Conservation (phyloP, 1,140 invertebrate genomes). For the Brachionus paranguensis region DNA sequence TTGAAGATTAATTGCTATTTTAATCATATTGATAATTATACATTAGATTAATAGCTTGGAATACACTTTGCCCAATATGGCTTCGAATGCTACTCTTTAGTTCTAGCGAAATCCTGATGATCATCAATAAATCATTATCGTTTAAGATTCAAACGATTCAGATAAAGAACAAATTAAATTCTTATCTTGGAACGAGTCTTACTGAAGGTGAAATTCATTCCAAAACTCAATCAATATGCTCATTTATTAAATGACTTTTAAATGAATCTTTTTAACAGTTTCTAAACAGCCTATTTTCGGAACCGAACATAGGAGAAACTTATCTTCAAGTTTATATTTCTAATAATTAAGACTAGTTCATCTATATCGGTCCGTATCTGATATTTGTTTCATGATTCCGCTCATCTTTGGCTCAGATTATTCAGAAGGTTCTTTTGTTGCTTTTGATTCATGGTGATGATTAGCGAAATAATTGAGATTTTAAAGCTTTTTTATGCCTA, state of each 20-base stretch:
- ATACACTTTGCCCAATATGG: background rate
- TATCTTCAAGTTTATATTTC: background rate
- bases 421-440: background rate
- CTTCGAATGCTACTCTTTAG: background rate
- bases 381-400: conserved; percentile 9
- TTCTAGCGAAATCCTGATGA: background rate
- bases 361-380: background rate
- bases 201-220: conserved; percentile 29
- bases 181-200: conserved; percentile 2
- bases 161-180: conserved; percentile 26
- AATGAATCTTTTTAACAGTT: background rate
- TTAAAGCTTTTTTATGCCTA: background rate
- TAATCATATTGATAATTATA: conserved; percentile 34
- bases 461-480: background rate
- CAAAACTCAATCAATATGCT: conserved; percentile 21
- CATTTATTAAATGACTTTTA: conserved; percentile 31
- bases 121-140: conserved; percentile 35
- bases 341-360: conserved; percentile 5
- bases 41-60: conserved; percentile 33
- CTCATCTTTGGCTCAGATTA: background rate
- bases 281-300: conserved; percentile 20
- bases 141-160: conserved; percentile 14
- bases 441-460: conserved; percentile 9
- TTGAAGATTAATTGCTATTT: conserved; percentile 22
- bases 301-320: background rate